Base-by-base conservation (phyloP, 2,797 vertebrate species). In the Halcyon leucocephala region DNA sequence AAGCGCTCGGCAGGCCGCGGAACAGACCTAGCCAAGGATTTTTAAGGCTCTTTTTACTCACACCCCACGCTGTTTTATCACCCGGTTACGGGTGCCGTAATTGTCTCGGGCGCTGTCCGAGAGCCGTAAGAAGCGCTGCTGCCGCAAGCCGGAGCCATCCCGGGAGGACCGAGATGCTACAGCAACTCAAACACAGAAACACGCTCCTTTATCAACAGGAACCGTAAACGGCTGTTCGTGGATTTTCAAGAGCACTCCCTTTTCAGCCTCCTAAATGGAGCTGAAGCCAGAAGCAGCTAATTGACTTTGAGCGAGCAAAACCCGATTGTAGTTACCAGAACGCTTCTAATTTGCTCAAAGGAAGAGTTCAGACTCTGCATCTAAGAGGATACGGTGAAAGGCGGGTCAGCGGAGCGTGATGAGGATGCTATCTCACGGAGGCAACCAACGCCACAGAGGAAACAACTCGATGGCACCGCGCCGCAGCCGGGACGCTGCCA, bases 271-370 rank as follows among this genome's bases (percentile, higher is more conserved):
- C 83, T 80, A 76, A 86, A 86, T 55, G 77, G 77, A 76, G 77
- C 44, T 78, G 80, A 82, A 89, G 82, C 82, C 60, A 6, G 89
- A 90, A 95, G 88, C 91, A 48, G 86, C 88, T 96, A 94, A 95
- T 86, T 93, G 91, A 82, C 91, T 93, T 60, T 6, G 71, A 83
- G 72, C 4, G 0, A 77, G 49, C 54, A 86, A 86, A 76, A 80
- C 79, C 79, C 28, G 60, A 70, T 12, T 65, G 90, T 7, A 73
- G 80, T 86, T 94, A 90, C 42, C 85, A 89, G 62, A 82, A 82
- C 29, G 33, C 81, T 93, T 89, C 89, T 84, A 22, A 86, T 93
- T 90, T 79, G 88, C 85, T 94, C 71, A 49, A 86, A 95, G 87
- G 82, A 46, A 70, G 70, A 89, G 87, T 26, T 69, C 77, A 37